Evolutionary conservation across 2,113 vertebrate species (phyloP).

Genomic region (Empidonax traillii): DNA sequence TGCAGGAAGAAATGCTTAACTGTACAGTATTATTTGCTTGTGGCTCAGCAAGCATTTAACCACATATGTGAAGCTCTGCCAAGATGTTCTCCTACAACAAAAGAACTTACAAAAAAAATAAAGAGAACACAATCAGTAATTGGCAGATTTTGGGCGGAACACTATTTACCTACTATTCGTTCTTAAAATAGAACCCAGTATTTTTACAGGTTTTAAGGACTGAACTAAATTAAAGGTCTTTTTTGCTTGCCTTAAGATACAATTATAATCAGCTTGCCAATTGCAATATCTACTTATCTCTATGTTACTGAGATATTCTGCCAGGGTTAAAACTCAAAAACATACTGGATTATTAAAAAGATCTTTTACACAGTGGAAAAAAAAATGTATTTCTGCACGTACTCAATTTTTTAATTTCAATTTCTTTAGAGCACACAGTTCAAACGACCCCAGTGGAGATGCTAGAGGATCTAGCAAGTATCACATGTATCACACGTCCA

Average conservation of each 20-base stretch:
- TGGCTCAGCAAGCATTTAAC: conserved; percentile 57
- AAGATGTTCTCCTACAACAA: conserved; percentile 57
- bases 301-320: background rate
- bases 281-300: background rate
- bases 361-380: background rate
- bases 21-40: conserved; percentile 32
- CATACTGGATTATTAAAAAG: background rate
- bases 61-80: conserved; percentile 17
- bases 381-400: background rate
- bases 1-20: conserved; percentile 57
- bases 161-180: conserved; percentile 37
- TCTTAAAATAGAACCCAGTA: conserved; percentile 41
- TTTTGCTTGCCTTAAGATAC: background rate
- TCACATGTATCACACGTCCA: background rate
- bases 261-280: background rate
- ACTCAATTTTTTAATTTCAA: background rate
- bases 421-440: background rate
- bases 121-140: conserved; percentile 29
- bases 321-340: background rate
- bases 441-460: background rate
- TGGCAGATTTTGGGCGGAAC: conserved; percentile 26
- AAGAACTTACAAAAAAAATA: conserved; percentile 1
- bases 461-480: background rate
- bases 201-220: conserved; percentile 22
- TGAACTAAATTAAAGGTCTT: background rate